phyloP scores from a whole-genome alignment of 1,140 invertebrate species.

The Cyphomyrmex costatus region DNA sequence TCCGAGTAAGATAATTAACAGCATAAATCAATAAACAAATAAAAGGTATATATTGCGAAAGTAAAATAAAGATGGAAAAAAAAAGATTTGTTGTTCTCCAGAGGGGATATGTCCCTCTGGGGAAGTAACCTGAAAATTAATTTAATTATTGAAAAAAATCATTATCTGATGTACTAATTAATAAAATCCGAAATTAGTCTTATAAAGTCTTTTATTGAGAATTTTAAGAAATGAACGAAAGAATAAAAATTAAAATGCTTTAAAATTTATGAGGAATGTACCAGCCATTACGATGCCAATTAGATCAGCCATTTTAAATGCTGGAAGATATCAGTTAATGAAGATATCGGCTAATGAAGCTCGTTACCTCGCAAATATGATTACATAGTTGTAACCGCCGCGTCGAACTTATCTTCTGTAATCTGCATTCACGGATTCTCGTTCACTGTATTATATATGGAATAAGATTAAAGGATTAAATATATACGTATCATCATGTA shows the following conservation, averaged over 20 bases:
- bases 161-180: background rate
- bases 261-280: background rate
- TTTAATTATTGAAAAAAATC: background rate
- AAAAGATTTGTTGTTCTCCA: too few species aligned
- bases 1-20: background rate
- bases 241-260: too few species aligned
- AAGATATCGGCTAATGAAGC: conserved; percentile 32
- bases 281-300: background rate
- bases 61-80: background rate
- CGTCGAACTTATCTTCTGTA: conserved; percentile 3
- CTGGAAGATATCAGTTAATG: conserved; percentile 29
- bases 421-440: background rate
- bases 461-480: background rate
- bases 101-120: too few species aligned
- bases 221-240: background rate
- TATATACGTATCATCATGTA: background rate
- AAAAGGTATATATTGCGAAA: background rate
- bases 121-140: too few species aligned
- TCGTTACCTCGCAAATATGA: background rate
- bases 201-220: background rate
- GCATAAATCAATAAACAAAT: background rate
- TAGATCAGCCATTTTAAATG: background rate
- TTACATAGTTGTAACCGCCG: background rate
- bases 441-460: background rate
- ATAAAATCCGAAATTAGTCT: background rate